phyloP scores from a whole-genome alignment of 2,888 invertebrate genomes.

The Dione juno region DNA sequence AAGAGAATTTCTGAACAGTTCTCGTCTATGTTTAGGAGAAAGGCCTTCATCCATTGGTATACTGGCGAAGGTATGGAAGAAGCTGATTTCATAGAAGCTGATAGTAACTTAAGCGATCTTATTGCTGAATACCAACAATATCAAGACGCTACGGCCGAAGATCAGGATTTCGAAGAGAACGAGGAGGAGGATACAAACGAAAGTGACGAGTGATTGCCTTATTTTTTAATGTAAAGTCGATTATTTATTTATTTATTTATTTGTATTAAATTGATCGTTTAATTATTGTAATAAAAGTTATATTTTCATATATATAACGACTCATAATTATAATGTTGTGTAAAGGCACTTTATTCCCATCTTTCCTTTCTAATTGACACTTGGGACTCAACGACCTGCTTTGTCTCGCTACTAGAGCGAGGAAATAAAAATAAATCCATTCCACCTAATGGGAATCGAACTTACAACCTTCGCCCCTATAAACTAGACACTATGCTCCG shows the following conservation, averaged over 20 bases:
- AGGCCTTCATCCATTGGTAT: constrained; percentile 98
- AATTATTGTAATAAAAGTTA: not conserved
- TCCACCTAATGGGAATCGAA: too few species aligned
- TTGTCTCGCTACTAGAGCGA: too few species aligned
- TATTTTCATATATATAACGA: too few species aligned
- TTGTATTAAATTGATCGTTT: not conserved
- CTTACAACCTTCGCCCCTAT: too few species aligned
- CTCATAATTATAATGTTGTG: too few species aligned
- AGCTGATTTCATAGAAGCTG: constrained; percentile 96
- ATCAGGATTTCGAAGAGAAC: constrained; percentile 90
- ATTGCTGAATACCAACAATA: constrained; percentile 96
- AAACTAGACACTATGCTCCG: too few species aligned
- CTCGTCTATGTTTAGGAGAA: constrained; percentile 95
- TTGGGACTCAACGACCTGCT: too few species aligned
- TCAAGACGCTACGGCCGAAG: constrained; percentile 93
- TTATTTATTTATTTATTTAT: constrained; percentile 5
- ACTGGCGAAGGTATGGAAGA: constrained; percentile 98
- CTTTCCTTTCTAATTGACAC: too few species aligned
- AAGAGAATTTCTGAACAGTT: constrained; percentile 93
- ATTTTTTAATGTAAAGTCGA: not conserved
- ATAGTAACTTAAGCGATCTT: constrained; percentile 95
- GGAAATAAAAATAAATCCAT: too few species aligned
- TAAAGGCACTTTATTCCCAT: too few species aligned
- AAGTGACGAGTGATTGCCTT: constrained; percentile 8
- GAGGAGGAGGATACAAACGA: constrained; percentile 70